phyloP scores from a whole-genome alignment of 2,888 invertebrate species.

The Tubulanus polymorphus region DNA sequence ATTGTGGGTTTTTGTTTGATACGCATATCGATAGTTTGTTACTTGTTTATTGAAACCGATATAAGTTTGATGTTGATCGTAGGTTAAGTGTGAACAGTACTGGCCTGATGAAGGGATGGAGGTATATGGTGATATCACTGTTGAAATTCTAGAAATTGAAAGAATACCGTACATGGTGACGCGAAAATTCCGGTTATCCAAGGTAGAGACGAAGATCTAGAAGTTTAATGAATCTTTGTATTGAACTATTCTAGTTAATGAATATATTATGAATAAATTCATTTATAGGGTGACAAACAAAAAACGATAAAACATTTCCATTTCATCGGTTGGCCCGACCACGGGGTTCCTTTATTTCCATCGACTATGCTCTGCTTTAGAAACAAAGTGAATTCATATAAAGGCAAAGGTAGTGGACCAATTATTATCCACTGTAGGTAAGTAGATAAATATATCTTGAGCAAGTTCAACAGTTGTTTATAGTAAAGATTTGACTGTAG shows the following conservation, averaged over 20 bases:
- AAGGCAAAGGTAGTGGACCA: slow-evolving; percentile 37
- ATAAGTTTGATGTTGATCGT: too few species aligned
- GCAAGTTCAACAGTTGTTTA: too few species aligned
- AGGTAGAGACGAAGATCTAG: too few species aligned
- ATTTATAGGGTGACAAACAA: slow-evolving; percentile 32
- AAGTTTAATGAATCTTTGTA: too few species aligned
- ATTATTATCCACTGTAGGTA: slow-evolving; percentile 19
- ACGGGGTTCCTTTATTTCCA: slow-evolving; percentile 46
- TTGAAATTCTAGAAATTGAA: too few species aligned
- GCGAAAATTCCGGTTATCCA: too few species aligned
- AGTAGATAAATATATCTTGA: not conserved
- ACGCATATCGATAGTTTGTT: too few species aligned
- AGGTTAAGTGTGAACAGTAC: slow-evolving; percentile 37
- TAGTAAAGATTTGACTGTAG: too few species aligned
- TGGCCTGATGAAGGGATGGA: slow-evolving; percentile 28
- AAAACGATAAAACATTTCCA: slow-evolving; percentile 47
- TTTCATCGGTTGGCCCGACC: slow-evolving; percentile 53
- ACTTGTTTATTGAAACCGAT: too few species aligned
- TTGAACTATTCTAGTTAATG: too few species aligned
- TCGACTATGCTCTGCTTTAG: slow-evolving; percentile 44
- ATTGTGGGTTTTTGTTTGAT: too few species aligned
- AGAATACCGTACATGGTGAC: too few species aligned
- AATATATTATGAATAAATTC: not conserved
- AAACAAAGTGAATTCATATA: slow-evolving; percentile 45
- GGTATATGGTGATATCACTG: slow-evolving; percentile 23